These are phyloP conservation scores for Plumapathes pennacea DNA, from an alignment of 92 coral and sea anemone genomes.

Conservation along the genomic window DNA sequence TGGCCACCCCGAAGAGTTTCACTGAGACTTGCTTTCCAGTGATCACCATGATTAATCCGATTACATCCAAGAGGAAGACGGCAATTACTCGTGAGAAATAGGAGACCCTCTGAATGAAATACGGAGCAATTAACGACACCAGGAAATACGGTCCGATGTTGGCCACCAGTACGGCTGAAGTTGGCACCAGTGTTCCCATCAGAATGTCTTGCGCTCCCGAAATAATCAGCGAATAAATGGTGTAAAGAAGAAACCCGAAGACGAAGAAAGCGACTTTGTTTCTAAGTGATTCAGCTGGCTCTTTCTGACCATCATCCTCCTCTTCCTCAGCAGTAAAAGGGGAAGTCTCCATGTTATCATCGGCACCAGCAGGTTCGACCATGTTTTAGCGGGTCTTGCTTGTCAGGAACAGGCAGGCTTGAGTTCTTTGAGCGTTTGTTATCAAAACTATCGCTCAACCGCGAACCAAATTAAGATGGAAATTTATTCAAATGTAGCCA, in stretches of 20 bases:
- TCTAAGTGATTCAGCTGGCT: slow-evolving; percentile 12
- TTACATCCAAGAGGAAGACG: slow-evolving; percentile 53
- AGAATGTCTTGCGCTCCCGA: slow-evolving; percentile 86
- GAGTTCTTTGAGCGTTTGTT: no score
- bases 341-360: no score
- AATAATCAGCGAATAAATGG: slow-evolving; percentile 76
- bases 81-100: slow-evolving; percentile 68
- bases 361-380: no score
- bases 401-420: no score
- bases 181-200: slow-evolving; percentile 75
- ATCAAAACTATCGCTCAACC: no score
- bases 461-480: no score
- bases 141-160: slow-evolving; percentile 82
- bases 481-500: no score
- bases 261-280: slow-evolving; percentile 66
- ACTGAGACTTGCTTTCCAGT: slow-evolving; percentile 50
- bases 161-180: slow-evolving; percentile 75
- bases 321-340: slow-evolving; percentile 20
- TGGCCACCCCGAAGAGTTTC: slow-evolving; percentile 60
- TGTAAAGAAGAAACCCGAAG: slow-evolving; percentile 77
- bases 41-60: slow-evolving; percentile 65
- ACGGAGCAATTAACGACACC: slow-evolving; percentile 68
- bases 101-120: slow-evolving; percentile 68
- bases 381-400: no score
- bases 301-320: neutral